A percentile compares a stretch with the other conserved stretches of the same genome.
These are phyloP conservation scores for Sweltsa coloradensis DNA, from an alignment of 1,140 invertebrate genomes.

Conservation along the genomic window DNA sequence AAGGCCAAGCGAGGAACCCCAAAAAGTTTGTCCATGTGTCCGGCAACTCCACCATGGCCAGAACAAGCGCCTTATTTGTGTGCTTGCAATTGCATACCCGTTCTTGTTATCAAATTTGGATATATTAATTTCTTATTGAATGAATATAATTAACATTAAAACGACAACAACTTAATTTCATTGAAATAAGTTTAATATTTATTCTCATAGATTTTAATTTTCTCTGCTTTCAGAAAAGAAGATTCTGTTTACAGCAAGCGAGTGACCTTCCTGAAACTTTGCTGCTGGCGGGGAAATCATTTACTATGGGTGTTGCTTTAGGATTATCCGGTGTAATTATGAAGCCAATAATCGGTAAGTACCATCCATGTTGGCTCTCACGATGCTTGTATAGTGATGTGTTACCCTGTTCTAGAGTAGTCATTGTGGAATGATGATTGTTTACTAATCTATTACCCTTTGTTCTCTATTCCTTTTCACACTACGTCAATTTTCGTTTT, in stretches of 20 bases:
- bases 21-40: no score
- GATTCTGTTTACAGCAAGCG: constrained; percentile 33
- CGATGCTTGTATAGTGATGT: neutral
- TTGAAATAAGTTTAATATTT: neutral
- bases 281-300: constrained; percentile 38
- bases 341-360: constrained; percentile 49
- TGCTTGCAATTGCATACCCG: no score
- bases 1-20: no score
- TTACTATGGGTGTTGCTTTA: constrained; percentile 49
- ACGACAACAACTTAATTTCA: neutral
- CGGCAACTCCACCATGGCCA: no score
- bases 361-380: neutral
- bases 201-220: neutral
- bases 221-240: constrained; percentile 27
- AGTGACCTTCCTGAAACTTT: constrained; percentile 43
- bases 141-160: neutral
- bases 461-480: constrained; percentile 4
- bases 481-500: constrained; percentile 9
- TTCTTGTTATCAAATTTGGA: no score
- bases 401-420: neutral
- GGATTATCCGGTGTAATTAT: constrained; percentile 55
- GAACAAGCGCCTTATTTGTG: no score
- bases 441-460: neutral
- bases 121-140: neutral
- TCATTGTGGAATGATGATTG: neutral